Conservation (phyloP, 2,888 invertebrate species). For the Rhogogaster chlorosoma region DNA sequence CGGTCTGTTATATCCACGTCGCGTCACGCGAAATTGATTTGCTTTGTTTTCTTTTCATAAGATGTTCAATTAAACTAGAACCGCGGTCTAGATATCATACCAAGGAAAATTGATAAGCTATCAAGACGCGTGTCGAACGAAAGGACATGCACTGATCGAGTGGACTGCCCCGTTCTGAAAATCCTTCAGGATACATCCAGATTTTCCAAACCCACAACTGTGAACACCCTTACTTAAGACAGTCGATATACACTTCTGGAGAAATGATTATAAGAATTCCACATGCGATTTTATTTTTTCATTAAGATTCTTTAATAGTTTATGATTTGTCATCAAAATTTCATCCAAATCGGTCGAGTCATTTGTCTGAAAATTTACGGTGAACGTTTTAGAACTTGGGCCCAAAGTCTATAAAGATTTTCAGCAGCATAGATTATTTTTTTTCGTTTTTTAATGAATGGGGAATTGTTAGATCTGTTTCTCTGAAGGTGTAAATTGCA, state of each 20-base stretch:
- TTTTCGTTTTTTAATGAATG: neutral
- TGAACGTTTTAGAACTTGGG: neutral
- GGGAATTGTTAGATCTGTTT: neutral
- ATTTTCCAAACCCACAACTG: neutral
- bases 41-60: neutral
- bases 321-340: neutral
- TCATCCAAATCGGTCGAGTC: neutral
- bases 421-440: no score
- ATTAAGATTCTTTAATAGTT: neutral
- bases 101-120: neutral
- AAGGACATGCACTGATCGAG: neutral
- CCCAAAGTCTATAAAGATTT: no score
- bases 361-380: neutral
- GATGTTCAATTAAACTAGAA: neutral
- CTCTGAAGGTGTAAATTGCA: neutral
- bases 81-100: neutral
- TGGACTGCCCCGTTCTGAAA: neutral
- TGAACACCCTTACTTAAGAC: neutral
- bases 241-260: neutral
- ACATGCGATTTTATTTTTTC: neutral
- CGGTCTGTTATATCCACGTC: neutral
- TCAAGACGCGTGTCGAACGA: neutral
- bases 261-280: neutral
- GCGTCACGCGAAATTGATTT: neutral
- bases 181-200: conserved; percentile 20